Evolutionary conservation across 92 coral and sea anemone genomes (phyloP), one percentile per base, ranked within the genome.

Genomic region (Epizoanthus fatuus): DNA sequence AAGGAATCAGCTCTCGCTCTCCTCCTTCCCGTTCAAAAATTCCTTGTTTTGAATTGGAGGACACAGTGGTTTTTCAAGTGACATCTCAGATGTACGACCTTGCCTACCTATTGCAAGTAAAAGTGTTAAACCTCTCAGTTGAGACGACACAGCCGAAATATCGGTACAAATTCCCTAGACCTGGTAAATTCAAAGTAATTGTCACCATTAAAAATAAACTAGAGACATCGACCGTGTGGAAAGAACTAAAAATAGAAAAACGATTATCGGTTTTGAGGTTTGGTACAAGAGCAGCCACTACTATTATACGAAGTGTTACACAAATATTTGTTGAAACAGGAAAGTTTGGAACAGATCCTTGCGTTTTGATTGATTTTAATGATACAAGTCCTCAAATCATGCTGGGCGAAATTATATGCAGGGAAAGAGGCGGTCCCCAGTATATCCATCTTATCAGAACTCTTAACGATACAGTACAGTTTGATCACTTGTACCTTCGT

Each of bases 291-390:
- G 17, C 45, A 42, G 22, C 71, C 4, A 77, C 84, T 7, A 40
- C 75, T 38, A 40, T 51, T n/a, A 88, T 88, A 53, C 91, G 88
- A 5, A 69, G 80, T 59, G 74, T 85, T 44, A 74, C 91, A 54
- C 86, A 77, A 11, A 40, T 77, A 3, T 59, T 3, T 15, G 7
- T 77, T 40, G 39, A 77, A 77, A 42, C 16, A 3, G 32, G 22
- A 20, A 77, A 42, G 22, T 5, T 20, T 70, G 88, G 89, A 17
- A 91, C 91, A 9, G 86, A 87, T 78, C 69, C 94, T n/a, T 91
- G 94, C 79, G 75, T 53, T 72, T 16, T 56, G 56, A 40, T 91
- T 53, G 79, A 87, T 63, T 76, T 87, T 12, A 84, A 79, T 74
- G 91, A 87, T 49, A 69, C 86, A 37, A 82, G 81, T 63, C 17